A percentile compares a stretch with the other conserved stretches of the same genome.
These are phyloP conservation scores for Euclidia mi DNA, from an alignment of 2,888 invertebrate genomes.

Conservation along the genomic window DNA sequence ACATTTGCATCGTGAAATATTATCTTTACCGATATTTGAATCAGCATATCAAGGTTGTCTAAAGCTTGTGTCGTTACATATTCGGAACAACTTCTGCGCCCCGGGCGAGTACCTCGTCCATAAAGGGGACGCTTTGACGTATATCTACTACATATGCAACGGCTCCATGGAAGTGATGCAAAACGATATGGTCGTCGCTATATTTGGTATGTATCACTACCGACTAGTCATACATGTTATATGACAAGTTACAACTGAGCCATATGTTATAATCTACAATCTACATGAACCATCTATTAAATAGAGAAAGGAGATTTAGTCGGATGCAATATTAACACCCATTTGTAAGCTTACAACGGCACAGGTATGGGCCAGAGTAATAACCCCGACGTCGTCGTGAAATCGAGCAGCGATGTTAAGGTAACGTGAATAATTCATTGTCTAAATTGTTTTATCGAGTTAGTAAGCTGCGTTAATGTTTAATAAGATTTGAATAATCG, in stretches of 20 bases:
- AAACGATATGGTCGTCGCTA: conserved; percentile 98
- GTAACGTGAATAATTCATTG: conserved; percentile 65
- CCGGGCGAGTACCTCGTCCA: conserved; percentile 98
- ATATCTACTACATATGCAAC: conserved; percentile 98
- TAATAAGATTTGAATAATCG: too few relatives aligned
- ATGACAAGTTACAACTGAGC: background rate
- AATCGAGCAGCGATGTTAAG: conserved; percentile 98
- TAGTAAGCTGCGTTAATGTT: background rate
- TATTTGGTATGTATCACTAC: conserved; percentile 91
- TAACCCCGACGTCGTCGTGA: conserved; percentile 94
- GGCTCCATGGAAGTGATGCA: conserved; percentile 99
- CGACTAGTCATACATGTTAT: too few relatives aligned
- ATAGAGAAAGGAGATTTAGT: conserved; percentile 98
- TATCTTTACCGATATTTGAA: conserved; percentile 98
- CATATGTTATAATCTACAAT: conserved; percentile 25
- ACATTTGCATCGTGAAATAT: conserved; percentile 98
- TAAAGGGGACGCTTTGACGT: conserved; percentile 97
- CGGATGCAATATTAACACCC: conserved; percentile 97
- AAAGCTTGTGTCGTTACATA: conserved; percentile 97
- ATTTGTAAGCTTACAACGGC: conserved; percentile 92
- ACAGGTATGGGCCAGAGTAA: conserved; percentile 90
- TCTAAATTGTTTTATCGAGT: conserved; percentile 1
- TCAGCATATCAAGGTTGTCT: conserved; percentile 98
- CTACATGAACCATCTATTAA: conserved; percentile 52
- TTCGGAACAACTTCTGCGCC: conserved; percentile 98